Evolutionary conservation across 2,797 vertebrate species (phyloP).

Genomic region (Sebastes kiyomatsui): DNA sequence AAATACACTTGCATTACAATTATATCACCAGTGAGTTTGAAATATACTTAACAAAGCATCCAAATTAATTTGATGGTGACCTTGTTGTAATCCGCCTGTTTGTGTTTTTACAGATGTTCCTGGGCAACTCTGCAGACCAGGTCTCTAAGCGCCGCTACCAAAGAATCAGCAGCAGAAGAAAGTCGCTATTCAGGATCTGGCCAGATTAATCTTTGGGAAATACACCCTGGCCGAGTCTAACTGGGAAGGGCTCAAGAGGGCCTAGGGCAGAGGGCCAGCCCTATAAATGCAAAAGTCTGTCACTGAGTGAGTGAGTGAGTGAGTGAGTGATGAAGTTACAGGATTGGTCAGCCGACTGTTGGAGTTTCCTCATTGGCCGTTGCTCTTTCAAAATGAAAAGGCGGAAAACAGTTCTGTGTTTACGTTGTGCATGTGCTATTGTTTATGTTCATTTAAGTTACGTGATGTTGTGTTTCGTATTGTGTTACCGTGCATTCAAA

Average conservation of each 20-base stretch:
- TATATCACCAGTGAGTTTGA: background rate
- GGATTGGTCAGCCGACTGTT: too few species aligned
- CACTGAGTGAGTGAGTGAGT: too few species aligned
- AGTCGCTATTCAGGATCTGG: background rate
- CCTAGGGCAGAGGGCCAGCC: too few species aligned
- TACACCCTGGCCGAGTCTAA: background rate
- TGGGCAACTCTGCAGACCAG: background rate
- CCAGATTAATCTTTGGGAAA: background rate
- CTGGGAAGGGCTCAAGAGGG: background rate
- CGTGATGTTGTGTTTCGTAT: too few species aligned
- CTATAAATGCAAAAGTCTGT: too few species aligned
- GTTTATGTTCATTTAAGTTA: too few species aligned
- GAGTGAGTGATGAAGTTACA: too few species aligned
- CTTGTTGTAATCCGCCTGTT: background rate
- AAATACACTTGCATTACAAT: background rate
- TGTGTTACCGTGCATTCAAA: too few species aligned
- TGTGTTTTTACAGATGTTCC: background rate
- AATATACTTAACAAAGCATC: background rate
- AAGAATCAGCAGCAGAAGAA: background rate
- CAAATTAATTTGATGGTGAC: background rate
- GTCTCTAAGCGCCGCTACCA: background rate
- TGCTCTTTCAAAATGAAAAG: too few species aligned
- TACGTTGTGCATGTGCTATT: too few species aligned
- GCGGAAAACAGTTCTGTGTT: too few species aligned
- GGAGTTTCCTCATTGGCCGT: too few species aligned